Evolutionary conservation across 2,888 invertebrate genomes (phyloP), one percentile per base, ranked within the genome.

Genomic region (Eulithis prunata): DNA sequence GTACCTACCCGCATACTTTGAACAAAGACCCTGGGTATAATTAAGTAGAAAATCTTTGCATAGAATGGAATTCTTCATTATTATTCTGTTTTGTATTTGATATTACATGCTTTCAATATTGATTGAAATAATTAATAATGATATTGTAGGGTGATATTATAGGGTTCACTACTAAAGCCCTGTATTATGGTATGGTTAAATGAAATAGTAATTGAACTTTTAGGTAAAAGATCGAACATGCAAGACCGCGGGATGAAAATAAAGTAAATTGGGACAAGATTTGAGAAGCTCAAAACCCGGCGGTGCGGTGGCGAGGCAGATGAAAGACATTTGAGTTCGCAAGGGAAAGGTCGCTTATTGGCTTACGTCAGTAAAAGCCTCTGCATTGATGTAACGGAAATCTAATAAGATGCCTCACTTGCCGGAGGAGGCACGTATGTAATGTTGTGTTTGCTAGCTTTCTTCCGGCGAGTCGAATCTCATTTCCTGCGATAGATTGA

Each of bases 281-380:
- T 73, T 62, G 64, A 70, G 69, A 68, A 67, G 75, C 69, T 66
- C 68, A 68, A 70, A 71, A 70, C 64, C 55, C 46, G 72, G 32
- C 21, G 21, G 21, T 21, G 53, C 67, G 67, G 52, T 63, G 64
- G 52, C 45, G 55, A 57, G 66, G 45, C 55, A 60, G 57, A 65
- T 64, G 63, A 65, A 66, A 69, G 71, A 45, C 68, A 71, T 75
- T 71, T 72, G 71, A 57, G 69, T 66, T 70, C 71, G 72, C 74
- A 67, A 61, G 62, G 67, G 69, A 75, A 75, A 78, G 78, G 74
- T 73, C 72, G 74, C 70, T 83, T 85, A 85, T 85, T 84, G 82
- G 83, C 82, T 85, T 84, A 79, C 74, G 70, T 70, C 73, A 73
- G 76, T 77, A 75, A 79, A 82, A 82, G 81, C 82, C 71, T 78